Base-by-base conservation (phyloP, 2,797 vertebrate species). In the Sebastes vulpes region DNA sequence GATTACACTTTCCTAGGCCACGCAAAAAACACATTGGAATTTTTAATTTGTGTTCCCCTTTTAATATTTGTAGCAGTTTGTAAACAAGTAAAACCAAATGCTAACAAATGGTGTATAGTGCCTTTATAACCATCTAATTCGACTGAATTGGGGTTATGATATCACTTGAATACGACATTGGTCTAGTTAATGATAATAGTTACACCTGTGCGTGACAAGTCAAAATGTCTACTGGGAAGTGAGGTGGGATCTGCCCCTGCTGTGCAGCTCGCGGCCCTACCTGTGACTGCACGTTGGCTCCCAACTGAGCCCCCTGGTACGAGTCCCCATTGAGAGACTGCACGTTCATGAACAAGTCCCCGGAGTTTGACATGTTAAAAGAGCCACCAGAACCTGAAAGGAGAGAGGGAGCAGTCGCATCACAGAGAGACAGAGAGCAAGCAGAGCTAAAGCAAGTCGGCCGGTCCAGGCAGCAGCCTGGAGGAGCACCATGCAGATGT, bases 351-450 rank as follows among this genome's bases (percentile, higher is more conserved):
- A 99, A 99, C 97, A 99, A 97, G 97, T 99, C 98, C 95, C 98
- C 98, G 96, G 98, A 98, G 97, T 98, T 99, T 97, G 98, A 98
- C 98, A 99, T 98, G 97, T 98, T 99, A 98, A 99, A 99, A 97
- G 98, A 98, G 96, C 97, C 98, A 95, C 96, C 98, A 97, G 98
- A 99, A 98, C 98, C 98, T 99, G 97, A 96, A 97, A 97, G 97
- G 96, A 97, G 96, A 98, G 97, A 98, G 96, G 92, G 95, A 92
- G 97, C 95, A 96, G 95, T 90, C 93, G 95, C 91, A 95, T 94
- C 94, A 93, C 86, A 92, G 92, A 92, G 85, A 91, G 88, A 90
- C 78, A 92, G 87, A 89, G 86, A 95, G 97, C 96, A 96, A 96
- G 91, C 89, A 85, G 88, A 35, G 81, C 71, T 50, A 76, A 76